Conservation (phyloP, 2,888 invertebrate species). For the Syritta pipiens region DNA sequence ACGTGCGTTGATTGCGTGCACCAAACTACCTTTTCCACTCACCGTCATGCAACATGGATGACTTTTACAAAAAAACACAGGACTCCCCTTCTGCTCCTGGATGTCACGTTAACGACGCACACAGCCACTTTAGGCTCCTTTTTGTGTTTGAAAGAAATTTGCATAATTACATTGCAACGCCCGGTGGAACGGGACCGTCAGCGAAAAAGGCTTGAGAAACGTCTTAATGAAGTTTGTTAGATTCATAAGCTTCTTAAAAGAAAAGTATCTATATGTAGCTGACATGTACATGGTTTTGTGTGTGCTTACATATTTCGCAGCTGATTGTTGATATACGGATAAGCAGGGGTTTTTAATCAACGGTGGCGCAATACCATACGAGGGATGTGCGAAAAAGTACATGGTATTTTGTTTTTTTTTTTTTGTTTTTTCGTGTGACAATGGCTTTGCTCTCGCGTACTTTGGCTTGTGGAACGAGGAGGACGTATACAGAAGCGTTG, state of each 20-base stretch:
- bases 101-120: slow-evolving; percentile 37
- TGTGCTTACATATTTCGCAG: slow-evolving; percentile 8
- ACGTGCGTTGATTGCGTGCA: slow-evolving; percentile 55
- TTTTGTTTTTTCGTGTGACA: slow-evolving; percentile 8
- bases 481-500: background rate
- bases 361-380: slow-evolving; percentile 1
- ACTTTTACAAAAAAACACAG: slow-evolving; percentile 10
- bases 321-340: slow-evolving; percentile 12
- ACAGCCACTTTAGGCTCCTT: slow-evolving; percentile 42
- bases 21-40: slow-evolving; percentile 18
- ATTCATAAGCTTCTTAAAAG: slow-evolving; percentile 52
- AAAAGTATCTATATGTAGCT: slow-evolving; percentile 19
- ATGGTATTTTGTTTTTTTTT: no score
- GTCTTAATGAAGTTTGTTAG: slow-evolving; percentile 42
- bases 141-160: slow-evolving; percentile 36
- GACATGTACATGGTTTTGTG: slow-evolving; percentile 10
- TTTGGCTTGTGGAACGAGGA: background rate
- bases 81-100: slow-evolving; percentile 1
- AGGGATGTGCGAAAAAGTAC: no score
- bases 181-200: background rate
- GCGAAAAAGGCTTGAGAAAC: slow-evolving; percentile 29
- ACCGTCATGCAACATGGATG: slow-evolving; percentile 12
- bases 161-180: slow-evolving; percentile 49
- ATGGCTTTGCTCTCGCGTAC: background rate
- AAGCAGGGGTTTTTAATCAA: slow-evolving; percentile 20